Evolutionary conservation across 2,888 invertebrate species (phyloP).

Genomic region (Stenodema calcarata): DNA sequence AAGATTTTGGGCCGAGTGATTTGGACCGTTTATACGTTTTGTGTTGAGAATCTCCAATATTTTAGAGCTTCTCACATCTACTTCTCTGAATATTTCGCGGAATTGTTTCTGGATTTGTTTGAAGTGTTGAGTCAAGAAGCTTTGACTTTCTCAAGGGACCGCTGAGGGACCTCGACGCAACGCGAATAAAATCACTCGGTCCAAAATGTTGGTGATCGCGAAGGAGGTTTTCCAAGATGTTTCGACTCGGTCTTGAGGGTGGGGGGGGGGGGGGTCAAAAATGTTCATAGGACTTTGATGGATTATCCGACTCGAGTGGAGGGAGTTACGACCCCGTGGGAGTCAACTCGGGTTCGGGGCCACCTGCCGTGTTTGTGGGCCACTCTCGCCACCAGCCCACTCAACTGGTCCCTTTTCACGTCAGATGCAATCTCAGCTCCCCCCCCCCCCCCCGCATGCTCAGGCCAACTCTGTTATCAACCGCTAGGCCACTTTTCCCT

Average conservation of each 20-base stretch:
- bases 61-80: too few relatives aligned
- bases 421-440: neutral
- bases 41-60: too few relatives aligned
- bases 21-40: too few relatives aligned
- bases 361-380: neutral
- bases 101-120: too few relatives aligned
- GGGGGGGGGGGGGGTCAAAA: neutral
- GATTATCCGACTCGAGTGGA: neutral
- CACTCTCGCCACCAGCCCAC: neutral
- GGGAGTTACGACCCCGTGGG: neutral
- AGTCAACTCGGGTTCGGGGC: neutral
- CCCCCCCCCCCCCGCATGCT: neutral
- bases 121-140: too few relatives aligned
- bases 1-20: too few relatives aligned
- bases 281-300: neutral
- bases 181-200: too few relatives aligned
- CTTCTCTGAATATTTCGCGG: too few relatives aligned
- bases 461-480: neutral
- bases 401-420: neutral
- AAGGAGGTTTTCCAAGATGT: too few relatives aligned
- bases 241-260: neutral
- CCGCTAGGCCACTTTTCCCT: neutral
- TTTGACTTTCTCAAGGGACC: too few relatives aligned
- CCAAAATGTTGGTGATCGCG: too few relatives aligned
- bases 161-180: too few relatives aligned